A percentile compares a stretch with the other conserved stretches of the same genome.
Evolutionary conservation across 2,113 vertebrate genomes (phyloP).

Genomic region (Hepsetus odoe): DNA sequence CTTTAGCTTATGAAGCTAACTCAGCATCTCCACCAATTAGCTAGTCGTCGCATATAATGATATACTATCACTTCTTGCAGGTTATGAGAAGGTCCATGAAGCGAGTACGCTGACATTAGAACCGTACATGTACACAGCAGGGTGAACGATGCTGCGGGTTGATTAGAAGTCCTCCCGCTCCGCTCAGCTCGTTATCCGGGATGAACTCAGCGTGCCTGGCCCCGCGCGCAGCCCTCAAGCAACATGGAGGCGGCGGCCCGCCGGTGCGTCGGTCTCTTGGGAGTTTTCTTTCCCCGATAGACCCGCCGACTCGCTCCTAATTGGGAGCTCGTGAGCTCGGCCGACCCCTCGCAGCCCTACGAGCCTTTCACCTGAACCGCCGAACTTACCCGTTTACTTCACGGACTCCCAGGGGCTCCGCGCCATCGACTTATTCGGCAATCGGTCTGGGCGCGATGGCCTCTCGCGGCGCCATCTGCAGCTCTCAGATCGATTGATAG

Average conservation of each 20-base stretch:
- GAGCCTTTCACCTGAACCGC: not conserved
- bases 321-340: not conserved
- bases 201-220: slow-evolving; percentile 79
- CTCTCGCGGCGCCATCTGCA: slow-evolving; percentile 76
- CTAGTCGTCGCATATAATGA: not conserved
- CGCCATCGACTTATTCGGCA: slow-evolving; percentile 80
- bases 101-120: not conserved
- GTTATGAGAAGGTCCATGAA: not conserved
- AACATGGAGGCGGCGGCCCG: slow-evolving; percentile 71
- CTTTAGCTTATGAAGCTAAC: not conserved
- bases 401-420: slow-evolving; percentile 43
- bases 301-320: not conserved
- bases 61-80: not conserved
- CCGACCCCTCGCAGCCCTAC: not conserved
- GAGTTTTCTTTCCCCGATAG: slow-evolving; percentile 42
- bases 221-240: slow-evolving; percentile 48
- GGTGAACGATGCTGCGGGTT: slow-evolving; percentile 73
- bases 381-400: slow-evolving; percentile 53
- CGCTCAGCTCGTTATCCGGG: slow-evolving; percentile 75
- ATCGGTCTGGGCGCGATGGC: slow-evolving; percentile 71
- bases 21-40: not conserved
- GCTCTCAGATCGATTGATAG: slow-evolving; percentile 84
- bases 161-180: slow-evolving; percentile 75
- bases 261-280: slow-evolving; percentile 32
- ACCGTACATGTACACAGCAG: not conserved